A percentile compares a stretch with the other conserved stretches of the same genome.
Conservation (phyloP, 2,113 vertebrate species). For the Cyrtonyx montezumae region DNA sequence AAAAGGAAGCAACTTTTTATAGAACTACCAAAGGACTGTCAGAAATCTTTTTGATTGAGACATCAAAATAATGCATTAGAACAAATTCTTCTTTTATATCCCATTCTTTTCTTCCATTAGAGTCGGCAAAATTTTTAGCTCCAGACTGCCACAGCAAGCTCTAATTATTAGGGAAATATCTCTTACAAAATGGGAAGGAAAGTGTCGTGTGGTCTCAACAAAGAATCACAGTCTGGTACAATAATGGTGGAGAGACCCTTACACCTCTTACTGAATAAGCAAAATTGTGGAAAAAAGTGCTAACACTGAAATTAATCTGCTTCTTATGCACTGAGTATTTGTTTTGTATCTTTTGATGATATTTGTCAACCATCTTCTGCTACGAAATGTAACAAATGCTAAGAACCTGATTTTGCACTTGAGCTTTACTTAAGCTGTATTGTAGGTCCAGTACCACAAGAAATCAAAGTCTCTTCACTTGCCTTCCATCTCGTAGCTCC, state of each 20-base stretch:
- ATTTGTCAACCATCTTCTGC: background rate
- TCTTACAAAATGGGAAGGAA: background rate
- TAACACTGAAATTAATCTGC: background rate
- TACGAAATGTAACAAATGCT: background rate
- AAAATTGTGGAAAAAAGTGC: background rate
- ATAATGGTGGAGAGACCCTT: background rate
- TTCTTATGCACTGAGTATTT: background rate
- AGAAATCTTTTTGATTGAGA: background rate
- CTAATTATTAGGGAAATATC: background rate
- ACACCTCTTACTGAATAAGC: background rate
- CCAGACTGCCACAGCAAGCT: background rate
- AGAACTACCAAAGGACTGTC: background rate
- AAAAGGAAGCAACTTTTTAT: background rate
- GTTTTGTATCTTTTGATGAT: background rate
- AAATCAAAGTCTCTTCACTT: background rate
- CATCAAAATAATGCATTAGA: background rate
- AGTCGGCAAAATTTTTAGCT: background rate
- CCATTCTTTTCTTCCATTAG: conserved; percentile 2
- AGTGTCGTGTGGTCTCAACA: background rate
- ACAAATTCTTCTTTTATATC: background rate
- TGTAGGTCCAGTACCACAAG: background rate
- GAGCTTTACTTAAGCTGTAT: background rate
- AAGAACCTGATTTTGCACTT: background rate
- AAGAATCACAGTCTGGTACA: background rate
- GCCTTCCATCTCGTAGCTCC: background rate